Evolutionary conservation across 2,888 invertebrate genomes (phyloP).

Genomic region (Tenthredo distinguenda): DNA sequence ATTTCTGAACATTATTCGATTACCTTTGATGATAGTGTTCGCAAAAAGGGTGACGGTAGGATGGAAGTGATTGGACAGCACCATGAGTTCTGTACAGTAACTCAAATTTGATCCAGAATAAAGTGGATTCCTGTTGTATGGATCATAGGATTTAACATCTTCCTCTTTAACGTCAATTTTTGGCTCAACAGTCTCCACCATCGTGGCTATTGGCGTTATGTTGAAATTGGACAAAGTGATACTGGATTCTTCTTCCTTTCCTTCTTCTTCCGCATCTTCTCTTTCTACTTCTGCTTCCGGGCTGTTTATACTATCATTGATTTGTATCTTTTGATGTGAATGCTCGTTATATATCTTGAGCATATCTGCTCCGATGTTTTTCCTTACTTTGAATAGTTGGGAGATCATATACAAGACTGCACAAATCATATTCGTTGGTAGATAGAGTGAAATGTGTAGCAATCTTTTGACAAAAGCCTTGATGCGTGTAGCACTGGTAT

Average conservation of each 20-base stretch:
- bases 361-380: slow-evolving; percentile 36
- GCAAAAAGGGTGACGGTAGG: slow-evolving; percentile 96
- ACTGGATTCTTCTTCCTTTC: slow-evolving; percentile 59
- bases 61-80: slow-evolving; percentile 90
- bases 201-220: slow-evolving; percentile 51
- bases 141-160: slow-evolving; percentile 81
- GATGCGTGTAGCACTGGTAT: slow-evolving; percentile 85
- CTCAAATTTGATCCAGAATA: slow-evolving; percentile 89
- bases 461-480: slow-evolving; percentile 93
- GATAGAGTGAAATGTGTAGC: slow-evolving; percentile 86
- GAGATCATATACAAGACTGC: slow-evolving; percentile 90
- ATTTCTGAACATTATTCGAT: slow-evolving; percentile 53
- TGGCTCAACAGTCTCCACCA: slow-evolving; percentile 36
- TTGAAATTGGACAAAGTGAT: slow-evolving; percentile 66
- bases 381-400: slow-evolving; percentile 77
- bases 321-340: slow-evolving; percentile 47
- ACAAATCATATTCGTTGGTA: slow-evolving; percentile 89
- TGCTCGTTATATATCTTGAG: slow-evolving; percentile 11
- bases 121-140: slow-evolving; percentile 89
- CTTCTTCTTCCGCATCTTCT: slow-evolving; percentile 59
- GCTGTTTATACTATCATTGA: slow-evolving; percentile 53
- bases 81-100: slow-evolving; percentile 87
- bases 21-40: slow-evolving; percentile 86
- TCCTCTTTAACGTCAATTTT: slow-evolving; percentile 52
- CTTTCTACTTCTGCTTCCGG: slow-evolving; percentile 60